Base-by-base conservation (phyloP, 1,140 invertebrate species). In the Drosophila watanabei region DNA sequence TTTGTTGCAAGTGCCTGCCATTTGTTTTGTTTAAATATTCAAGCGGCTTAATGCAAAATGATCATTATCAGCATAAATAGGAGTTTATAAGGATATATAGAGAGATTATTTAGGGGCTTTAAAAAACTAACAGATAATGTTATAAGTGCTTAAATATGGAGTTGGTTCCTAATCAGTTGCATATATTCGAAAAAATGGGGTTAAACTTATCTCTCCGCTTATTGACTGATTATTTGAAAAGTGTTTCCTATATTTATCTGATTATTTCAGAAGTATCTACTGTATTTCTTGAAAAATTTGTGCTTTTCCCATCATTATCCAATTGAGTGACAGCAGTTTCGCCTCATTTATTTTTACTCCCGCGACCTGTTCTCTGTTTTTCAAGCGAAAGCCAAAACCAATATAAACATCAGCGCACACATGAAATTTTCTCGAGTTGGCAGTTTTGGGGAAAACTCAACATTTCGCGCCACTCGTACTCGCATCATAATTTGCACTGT, bases 401-500 rank as follows among this genome's bases (percentile, higher is more conserved):
- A 70, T 69, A 70, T 49, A 66, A 63, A 18, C 63, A 66, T 45
- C 63, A 66, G 32, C 63, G 58, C 63, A 63, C 63, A 45, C 41
- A 66, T 66, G 58, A 62, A 46, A 33, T 45, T 63, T 35, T 60
- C 59, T 45, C 64, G 14, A 57, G 63, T 75, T 84, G 81, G 76
- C 49, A 69, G 79, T 70, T 75, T 70, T 39, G 54, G 63, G 69
- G n/a, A 48, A 51, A 51, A 52, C 46, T 52, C 63, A 70, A 43
- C 45, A 35, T 28, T 20, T 51, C 57, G 5, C 43, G 32, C 43
- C n/a, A 52, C 52, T 32, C 66, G 45, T 18, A 43, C 54, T 62
- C 59, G 48, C 65, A 72, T 79, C 68, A 88, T 88, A 88, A 88
- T 88, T 88, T 84, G 85, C 59, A 64, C 54, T 73, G 66, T 63